Evolutionary conservation across 2,888 invertebrate species (phyloP).

Genomic region (Hoplodrina ambigua): DNA sequence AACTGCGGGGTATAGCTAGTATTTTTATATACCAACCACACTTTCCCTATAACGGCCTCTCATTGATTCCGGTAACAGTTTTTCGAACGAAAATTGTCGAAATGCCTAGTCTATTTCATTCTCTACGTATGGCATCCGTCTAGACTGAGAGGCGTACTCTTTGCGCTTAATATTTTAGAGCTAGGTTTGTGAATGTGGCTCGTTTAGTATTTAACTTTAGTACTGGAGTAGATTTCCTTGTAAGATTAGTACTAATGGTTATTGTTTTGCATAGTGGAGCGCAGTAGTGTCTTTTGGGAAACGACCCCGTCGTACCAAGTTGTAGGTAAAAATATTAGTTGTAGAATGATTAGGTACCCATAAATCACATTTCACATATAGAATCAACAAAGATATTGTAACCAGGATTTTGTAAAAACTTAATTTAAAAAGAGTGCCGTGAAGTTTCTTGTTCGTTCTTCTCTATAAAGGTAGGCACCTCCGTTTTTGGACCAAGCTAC

Average conservation of each 20-base stretch:
- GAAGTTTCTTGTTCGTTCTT: too few relatives aligned
- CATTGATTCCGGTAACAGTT: constrained; percentile 17
- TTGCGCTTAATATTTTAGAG: constrained; percentile 24
- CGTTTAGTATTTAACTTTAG: background rate
- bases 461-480: too few relatives aligned
- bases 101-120: constrained; percentile 23
- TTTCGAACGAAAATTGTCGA: constrained; percentile 27
- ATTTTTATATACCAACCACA: background rate
- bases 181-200: background rate
- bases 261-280: background rate
- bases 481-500: too few relatives aligned
- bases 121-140: constrained; percentile 22
- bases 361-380: too few relatives aligned
- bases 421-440: too few relatives aligned
- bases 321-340: too few relatives aligned
- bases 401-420: too few relatives aligned
- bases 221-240: constrained; percentile 4
- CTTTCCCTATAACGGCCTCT: constrained; percentile 1
- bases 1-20: too few relatives aligned
- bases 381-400: too few relatives aligned
- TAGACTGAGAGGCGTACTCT: constrained; percentile 28
- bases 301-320: too few relatives aligned
- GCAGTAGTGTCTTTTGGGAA: too few relatives aligned
- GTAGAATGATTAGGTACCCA: too few relatives aligned
- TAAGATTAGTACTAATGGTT: background rate